phyloP scores from a whole-genome alignment of 2,888 invertebrate genomes.

The Chrysolina americana region DNA sequence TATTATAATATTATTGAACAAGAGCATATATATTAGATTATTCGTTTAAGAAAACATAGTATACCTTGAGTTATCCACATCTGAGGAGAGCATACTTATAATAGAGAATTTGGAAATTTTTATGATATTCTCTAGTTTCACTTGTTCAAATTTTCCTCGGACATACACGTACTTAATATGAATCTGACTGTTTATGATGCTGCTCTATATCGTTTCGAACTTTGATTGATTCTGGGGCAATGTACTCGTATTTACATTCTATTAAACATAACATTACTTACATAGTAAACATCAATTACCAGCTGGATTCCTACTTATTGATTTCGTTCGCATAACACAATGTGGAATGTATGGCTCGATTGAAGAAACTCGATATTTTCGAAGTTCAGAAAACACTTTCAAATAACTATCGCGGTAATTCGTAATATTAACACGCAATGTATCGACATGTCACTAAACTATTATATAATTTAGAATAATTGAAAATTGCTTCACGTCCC shows the following conservation, averaged over 20 bases:
- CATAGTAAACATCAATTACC: conserved; percentile 33
- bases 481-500: conserved; percentile 12
- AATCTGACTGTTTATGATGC: conserved; percentile 23
- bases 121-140: too few relatives aligned
- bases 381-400: conserved; percentile 29
- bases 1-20: too few relatives aligned
- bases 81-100: too few relatives aligned
- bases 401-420: conserved; percentile 30
- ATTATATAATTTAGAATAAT: conserved; percentile 26
- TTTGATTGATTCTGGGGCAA: conserved; percentile 39
- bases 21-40: too few relatives aligned
- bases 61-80: too few relatives aligned
- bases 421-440: conserved; percentile 8
- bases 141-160: neutral
- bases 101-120: too few relatives aligned
- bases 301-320: conserved; percentile 16
- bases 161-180: neutral
- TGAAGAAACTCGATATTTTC: conserved; percentile 10
- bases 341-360: neutral
- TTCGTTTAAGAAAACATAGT: too few relatives aligned
- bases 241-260: conserved; percentile 34
- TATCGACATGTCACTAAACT: conserved; percentile 32
- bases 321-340: conserved; percentile 1
- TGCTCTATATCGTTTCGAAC: conserved; percentile 33
- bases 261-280: conserved; percentile 29